Evolutionary conservation across 2,113 vertebrate genomes (phyloP).

Genomic region (Carlito syrichta): DNA sequence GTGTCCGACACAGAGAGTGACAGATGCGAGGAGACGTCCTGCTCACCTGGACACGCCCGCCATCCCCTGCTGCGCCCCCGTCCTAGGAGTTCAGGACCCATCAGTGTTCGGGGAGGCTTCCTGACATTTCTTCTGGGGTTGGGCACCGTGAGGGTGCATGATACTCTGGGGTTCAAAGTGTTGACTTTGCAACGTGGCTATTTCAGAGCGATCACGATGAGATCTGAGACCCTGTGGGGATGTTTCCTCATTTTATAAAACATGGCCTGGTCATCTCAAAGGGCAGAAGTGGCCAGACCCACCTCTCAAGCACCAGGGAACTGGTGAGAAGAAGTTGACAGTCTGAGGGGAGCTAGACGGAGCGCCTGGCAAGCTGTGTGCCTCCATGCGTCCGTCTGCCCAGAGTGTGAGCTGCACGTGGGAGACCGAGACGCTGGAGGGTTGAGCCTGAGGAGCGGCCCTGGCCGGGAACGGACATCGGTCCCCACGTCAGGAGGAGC

Average conservation of each 20-base stretch:
- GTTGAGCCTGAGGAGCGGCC: neutral
- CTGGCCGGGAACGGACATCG: neutral
- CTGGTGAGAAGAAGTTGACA: neutral
- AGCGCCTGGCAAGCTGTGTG: fast-evolving
- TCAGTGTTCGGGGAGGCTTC: neutral
- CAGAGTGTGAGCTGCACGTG: neutral
- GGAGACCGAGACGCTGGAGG: neutral
- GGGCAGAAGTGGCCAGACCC: neutral
- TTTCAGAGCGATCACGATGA: neutral
- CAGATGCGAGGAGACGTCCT: too few relatives aligned
- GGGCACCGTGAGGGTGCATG: neutral
- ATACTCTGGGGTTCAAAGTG: neutral
- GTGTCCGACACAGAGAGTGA: neutral
- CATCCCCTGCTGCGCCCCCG: neutral
- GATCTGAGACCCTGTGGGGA: neutral
- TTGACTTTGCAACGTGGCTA: conserved; percentile 8
- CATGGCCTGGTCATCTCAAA: neutral
- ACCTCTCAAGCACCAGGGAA: neutral
- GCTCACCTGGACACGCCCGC: neutral
- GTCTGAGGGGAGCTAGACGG: neutral
- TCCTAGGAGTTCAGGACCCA: neutral
- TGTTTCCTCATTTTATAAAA: neutral
- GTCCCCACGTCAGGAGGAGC: neutral
- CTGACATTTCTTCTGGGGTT: neutral
- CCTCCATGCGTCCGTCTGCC: neutral